Conservation (phyloP, 2,888 invertebrate genomes). For the Drosophila incognita region DNA sequence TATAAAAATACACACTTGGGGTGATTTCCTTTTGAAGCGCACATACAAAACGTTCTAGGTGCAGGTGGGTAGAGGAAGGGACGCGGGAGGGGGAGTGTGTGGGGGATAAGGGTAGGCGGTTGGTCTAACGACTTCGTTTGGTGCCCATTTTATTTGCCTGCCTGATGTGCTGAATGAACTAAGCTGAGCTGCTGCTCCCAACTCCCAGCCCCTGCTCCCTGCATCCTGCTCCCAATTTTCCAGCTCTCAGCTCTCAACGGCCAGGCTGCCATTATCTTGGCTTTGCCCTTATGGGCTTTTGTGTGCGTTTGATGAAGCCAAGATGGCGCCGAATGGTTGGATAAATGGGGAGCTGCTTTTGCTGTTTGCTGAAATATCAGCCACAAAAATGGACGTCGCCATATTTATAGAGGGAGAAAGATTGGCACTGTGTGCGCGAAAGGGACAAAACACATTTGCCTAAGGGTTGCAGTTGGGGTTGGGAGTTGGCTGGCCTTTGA, state of each 20-base stretch:
- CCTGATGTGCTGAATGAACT: slow-evolving; percentile 46
- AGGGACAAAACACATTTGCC: slow-evolving; percentile 38
- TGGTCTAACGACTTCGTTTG: slow-evolving; percentile 76
- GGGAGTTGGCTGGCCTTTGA: slow-evolving; percentile 21
- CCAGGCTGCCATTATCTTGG: slow-evolving; percentile 68
- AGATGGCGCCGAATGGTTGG: slow-evolving; percentile 75
- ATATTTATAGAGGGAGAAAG: slow-evolving; percentile 62
- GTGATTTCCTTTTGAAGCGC: slow-evolving; percentile 78
- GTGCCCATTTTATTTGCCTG: slow-evolving; percentile 78
- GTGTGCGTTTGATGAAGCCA: slow-evolving; percentile 80
- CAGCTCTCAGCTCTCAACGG: slow-evolving; percentile 10
- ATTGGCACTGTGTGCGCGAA: slow-evolving; percentile 20
- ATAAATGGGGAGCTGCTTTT: slow-evolving; percentile 51
- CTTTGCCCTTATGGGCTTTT: slow-evolving; percentile 80
- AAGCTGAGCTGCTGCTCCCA: slow-evolving; percentile 38
- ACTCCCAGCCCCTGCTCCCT: not conserved
- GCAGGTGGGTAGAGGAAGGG: slow-evolving; percentile 45
- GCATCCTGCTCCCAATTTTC: slow-evolving; percentile 1
- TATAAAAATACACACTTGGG: slow-evolving; percentile 81
- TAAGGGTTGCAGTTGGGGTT: slow-evolving; percentile 54
- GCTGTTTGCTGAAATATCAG: slow-evolving; percentile 74
- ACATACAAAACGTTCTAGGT: slow-evolving; percentile 59
- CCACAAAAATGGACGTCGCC: slow-evolving; percentile 80
- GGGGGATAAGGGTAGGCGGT: slow-evolving; percentile 32
- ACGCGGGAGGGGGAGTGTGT: slow-evolving; percentile 7